Evolutionary conservation across 2,888 invertebrate species (phyloP).

Genomic region (Thumatha senex): DNA sequence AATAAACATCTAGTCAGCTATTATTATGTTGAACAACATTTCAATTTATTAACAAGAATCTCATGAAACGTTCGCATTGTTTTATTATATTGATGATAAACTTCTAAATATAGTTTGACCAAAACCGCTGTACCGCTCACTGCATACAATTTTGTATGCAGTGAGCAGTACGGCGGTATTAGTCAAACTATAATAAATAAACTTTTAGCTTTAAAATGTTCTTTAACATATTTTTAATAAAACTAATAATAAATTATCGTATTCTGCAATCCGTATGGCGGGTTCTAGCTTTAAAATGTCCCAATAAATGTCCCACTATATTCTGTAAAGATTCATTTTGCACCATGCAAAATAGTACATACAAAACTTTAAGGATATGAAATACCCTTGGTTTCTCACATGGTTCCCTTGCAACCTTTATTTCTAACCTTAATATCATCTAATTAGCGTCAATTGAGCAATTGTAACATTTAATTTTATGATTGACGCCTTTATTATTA

Average conservation of each 20-base stretch:
- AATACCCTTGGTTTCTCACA: conserved; percentile 86
- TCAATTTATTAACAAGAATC: conserved; percentile 1
- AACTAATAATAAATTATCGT: conserved; percentile 7
- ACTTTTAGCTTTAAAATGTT: too few relatives aligned
- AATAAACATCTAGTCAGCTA: conserved; percentile 5
- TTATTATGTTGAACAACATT: conserved; percentile 1
- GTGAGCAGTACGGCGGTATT: too few relatives aligned
- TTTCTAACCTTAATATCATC: conserved; percentile 10
- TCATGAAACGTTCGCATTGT: not conserved
- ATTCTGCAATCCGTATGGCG: conserved; percentile 60
- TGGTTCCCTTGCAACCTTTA: conserved; percentile 85
- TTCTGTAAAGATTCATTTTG: conserved; percentile 79
- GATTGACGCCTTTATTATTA: conserved; percentile 32
- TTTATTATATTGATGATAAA: too few relatives aligned
- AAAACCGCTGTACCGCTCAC: too few relatives aligned
- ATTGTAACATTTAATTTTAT: conserved; percentile 27
- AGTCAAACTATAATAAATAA: too few relatives aligned
- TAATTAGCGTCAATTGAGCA: conserved; percentile 14
- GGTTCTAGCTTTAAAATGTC: conserved; percentile 25
- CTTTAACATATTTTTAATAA: not conserved
- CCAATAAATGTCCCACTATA: too few relatives aligned
- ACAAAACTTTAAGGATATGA: conserved; percentile 82
- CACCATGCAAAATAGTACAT: conserved; percentile 93
- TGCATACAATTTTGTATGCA: too few relatives aligned
- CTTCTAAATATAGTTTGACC: too few relatives aligned